Conservation (phyloP, 2,113 vertebrate genomes). For the Syngnathus typhle region DNA sequence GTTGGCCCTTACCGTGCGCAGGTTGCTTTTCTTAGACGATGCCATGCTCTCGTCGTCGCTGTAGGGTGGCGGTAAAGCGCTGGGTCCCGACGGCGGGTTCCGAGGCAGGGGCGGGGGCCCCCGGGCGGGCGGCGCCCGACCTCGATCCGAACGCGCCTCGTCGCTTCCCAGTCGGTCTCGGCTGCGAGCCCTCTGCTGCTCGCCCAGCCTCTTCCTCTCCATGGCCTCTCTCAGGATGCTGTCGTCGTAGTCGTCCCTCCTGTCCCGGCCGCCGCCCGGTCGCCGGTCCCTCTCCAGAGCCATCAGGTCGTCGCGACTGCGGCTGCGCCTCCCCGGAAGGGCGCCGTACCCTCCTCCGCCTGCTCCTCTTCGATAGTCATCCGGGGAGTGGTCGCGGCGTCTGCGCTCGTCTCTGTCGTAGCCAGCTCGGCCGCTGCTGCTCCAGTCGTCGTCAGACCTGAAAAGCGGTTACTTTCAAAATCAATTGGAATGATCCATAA, state of each 20-base stretch:
- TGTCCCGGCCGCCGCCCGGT: constrained; percentile 15
- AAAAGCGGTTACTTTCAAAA: neutral
- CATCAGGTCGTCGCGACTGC: constrained; percentile 80
- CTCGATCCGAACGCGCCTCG: constrained; percentile 60
- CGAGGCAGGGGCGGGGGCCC: constrained; percentile 66
- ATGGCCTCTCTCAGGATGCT: constrained; percentile 77
- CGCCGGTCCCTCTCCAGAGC: constrained; percentile 54
- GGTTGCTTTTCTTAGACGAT: constrained; percentile 75
- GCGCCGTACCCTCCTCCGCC: constrained; percentile 15
- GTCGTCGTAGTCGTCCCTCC: constrained; percentile 71
- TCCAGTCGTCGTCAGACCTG: constrained; percentile 71
- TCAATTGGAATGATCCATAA: no score
- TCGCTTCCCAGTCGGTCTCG: constrained; percentile 71
- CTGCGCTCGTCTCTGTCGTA: constrained; percentile 55
- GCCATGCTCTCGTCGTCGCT: constrained; percentile 76
- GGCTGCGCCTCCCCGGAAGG: constrained; percentile 66
- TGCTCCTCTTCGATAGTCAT: constrained; percentile 28
- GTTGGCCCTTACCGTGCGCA: constrained; percentile 70
- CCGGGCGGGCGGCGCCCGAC: constrained; percentile 33
- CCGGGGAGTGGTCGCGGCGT: constrained; percentile 64
- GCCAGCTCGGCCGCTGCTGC: constrained; percentile 60
- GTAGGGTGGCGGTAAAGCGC: constrained; percentile 69
- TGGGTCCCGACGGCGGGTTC: constrained; percentile 55
- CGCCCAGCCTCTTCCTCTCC: constrained; percentile 73
- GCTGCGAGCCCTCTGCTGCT: constrained; percentile 70